Evolutionary conservation across 2,888 invertebrate genomes (phyloP), one percentile per base, ranked within the genome.

Genomic region (Andrena dorsata): DNA sequence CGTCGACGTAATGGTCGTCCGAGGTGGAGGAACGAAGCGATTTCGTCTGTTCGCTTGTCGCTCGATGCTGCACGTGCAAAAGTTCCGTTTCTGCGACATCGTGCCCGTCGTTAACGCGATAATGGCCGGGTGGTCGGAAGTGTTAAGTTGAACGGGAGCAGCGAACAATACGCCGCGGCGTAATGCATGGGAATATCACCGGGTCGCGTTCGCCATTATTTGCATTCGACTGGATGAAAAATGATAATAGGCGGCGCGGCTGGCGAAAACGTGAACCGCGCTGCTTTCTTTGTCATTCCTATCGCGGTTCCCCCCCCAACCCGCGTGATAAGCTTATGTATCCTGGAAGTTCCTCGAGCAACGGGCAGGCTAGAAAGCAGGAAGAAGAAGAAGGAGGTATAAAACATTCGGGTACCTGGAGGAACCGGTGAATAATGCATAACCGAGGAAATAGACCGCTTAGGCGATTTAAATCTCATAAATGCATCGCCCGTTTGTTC

Each of bases 401-500:
- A 91, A 93, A 92, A 92, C 92, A 92, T 92, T 92, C 90, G 90
- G 90, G 88, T 88, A 90, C 78, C 82, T 86, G 88, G 87, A 81
- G 84, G 85, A 89, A 85, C 85, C 87, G 81, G 91, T 93, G 93
- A 93, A 93, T 93, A 93, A 93, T 93, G 92, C 91, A 93, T 93
- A 89, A 85, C 88, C 86, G 77, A 88, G 90, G 91, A 92, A 93
- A 93, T 92, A 92, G 93, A 93, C 92, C 93, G 92, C 92, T 93
- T 91, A 91, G 91, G 87, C 92, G 93, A 93, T 93, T 93, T 93
- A 93, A 93, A 93, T 93, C 92, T 92, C 93, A 92, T 92, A 92
- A 93, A 93, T 93, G 92, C 91, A 91, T 89, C 90, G 90, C 78
- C 86, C 89, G 89, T 88, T 87, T 87, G 86, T 86, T 86, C 83